phyloP scores from a whole-genome alignment of 1,140 invertebrate genomes.

The Dendrolimus kikuchii region DNA sequence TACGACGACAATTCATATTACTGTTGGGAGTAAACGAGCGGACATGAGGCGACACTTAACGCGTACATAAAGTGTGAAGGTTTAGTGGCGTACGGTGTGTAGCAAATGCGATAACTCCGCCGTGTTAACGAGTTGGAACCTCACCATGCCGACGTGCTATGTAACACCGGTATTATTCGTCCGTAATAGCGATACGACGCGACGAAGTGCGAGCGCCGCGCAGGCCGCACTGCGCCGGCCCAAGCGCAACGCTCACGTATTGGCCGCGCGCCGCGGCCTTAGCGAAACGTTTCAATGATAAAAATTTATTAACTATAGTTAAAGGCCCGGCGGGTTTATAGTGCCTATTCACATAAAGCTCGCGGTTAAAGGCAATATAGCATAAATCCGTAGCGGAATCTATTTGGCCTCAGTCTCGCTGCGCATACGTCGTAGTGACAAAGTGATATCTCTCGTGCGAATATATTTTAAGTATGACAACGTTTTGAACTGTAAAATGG shows the following conservation, averaged over 20 bases:
- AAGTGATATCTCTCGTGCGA: slow-evolving; percentile 21
- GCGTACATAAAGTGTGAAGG: slow-evolving; percentile 33
- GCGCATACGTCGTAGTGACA: slow-evolving; percentile 6
- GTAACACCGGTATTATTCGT: slow-evolving; percentile 8
- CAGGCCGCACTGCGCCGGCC: slow-evolving; percentile 12
- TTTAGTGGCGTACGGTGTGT: slow-evolving; percentile 18
- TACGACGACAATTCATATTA: neutral
- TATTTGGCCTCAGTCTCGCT: slow-evolving; percentile 41
- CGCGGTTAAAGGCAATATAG: slow-evolving; percentile 33
- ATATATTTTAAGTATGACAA: slow-evolving; percentile 25
- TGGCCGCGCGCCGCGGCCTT: slow-evolving; percentile 12
- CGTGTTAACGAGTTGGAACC: slow-evolving; percentile 34
- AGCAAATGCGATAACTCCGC: slow-evolving; percentile 31
- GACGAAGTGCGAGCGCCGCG: slow-evolving; percentile 13
- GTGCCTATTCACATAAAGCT: slow-evolving; percentile 46
- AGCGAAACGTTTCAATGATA: slow-evolving; percentile 47
- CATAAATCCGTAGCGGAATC: slow-evolving; percentile 46
- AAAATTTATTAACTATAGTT: slow-evolving; percentile 64
- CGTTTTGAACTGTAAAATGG: slow-evolving; percentile 25
- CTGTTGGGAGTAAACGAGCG: slow-evolving; percentile 28
- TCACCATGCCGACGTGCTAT: slow-evolving; percentile 27
- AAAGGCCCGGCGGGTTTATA: slow-evolving; percentile 50
- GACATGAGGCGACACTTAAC: slow-evolving; percentile 22
- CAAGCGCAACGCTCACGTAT: neutral
- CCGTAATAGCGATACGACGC: slow-evolving; percentile 3